These are phyloP conservation scores for Folsomia candida DNA, from an alignment of 2,888 invertebrate species.

Conservation along the genomic window DNA sequence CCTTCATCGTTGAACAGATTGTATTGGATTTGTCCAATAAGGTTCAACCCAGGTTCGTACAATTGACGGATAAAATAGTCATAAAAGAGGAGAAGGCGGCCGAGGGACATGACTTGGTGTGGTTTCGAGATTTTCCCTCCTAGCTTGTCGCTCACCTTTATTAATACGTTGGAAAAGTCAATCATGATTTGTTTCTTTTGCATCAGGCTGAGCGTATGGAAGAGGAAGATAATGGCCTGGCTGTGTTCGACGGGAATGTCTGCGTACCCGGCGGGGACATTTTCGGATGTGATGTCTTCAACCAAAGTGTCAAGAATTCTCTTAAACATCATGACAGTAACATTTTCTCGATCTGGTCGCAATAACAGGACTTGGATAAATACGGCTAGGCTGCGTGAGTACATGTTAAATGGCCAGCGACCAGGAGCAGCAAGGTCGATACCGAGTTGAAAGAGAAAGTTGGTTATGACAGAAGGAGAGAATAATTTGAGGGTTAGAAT, in stretches of 20 bases:
- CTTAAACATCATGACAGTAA: conserved; percentile 88
- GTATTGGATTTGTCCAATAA: conserved; percentile 83
- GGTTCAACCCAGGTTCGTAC: conserved; percentile 83
- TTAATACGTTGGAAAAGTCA: conserved; percentile 52
- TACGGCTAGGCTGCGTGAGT: conserved; percentile 73
- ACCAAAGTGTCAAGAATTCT: conserved; percentile 83
- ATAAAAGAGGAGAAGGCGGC: conserved; percentile 77
- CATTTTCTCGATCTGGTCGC: conserved; percentile 83
- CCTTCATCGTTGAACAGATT: conserved; percentile 69
- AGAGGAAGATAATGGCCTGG: conserved; percentile 85
- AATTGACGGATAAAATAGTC: conserved; percentile 94
- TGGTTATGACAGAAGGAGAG: conserved; percentile 67
- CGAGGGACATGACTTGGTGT: conserved; percentile 73
- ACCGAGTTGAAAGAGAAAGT: conserved; percentile 69
- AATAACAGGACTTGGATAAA: conserved; percentile 79
- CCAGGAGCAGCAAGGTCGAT: conserved; percentile 61
- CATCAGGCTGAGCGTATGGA: conserved; percentile 92
- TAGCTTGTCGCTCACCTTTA: conserved; percentile 42
- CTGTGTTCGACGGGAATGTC: conserved; percentile 73
- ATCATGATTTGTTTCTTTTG: conserved; percentile 92
- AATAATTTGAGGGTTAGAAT: conserved; percentile 70
- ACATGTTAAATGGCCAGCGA: conserved; percentile 75
- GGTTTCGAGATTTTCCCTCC: conserved; percentile 36
- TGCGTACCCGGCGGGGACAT: conserved; percentile 27
- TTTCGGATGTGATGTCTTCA: conserved; percentile 65